Percentiles rank a stretch among this genome's conserved stretches.
Conservation (phyloP, 2,888 invertebrate species). For the Machimus atricapillus region DNA sequence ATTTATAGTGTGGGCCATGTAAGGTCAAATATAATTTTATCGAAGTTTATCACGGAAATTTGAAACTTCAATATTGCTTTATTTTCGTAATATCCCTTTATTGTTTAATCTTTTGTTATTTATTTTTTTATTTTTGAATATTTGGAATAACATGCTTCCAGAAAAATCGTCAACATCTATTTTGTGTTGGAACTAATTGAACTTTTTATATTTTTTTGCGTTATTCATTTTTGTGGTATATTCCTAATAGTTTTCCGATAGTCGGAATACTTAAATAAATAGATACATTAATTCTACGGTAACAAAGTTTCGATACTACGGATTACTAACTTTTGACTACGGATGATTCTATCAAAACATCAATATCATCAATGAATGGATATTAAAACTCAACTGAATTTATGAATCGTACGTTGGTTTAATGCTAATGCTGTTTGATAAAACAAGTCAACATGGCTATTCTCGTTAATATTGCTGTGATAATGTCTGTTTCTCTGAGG, state of each 20-base stretch:
- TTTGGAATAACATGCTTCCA: neutral
- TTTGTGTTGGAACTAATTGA: neutral
- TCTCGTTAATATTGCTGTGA: slow-evolving; percentile 31
- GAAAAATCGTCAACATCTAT: neutral
- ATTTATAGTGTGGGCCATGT: neutral
- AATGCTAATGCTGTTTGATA: slow-evolving; percentile 2
- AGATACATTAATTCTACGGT: neutral
- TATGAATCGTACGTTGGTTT: neutral
- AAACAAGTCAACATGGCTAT: slow-evolving; percentile 13
- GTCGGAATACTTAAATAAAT: neutral
- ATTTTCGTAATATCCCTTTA: neutral
- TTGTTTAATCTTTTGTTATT: neutral
- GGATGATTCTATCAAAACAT: neutral
- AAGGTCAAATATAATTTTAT: neutral
- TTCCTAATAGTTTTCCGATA: neutral
- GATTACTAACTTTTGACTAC: neutral
- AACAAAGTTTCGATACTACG: neutral
- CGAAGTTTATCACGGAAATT: neutral
- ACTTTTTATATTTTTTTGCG: neutral
- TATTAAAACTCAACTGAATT: slow-evolving; percentile 23
- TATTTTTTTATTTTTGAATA: neutral
- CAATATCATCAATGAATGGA: neutral
- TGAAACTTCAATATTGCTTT: neutral
- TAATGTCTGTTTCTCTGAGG: slow-evolving; percentile 12
- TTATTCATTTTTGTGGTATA: neutral